These are phyloP conservation scores for Pristionchus fissidentatus DNA, from an alignment of 2,888 invertebrate genomes.

Conservation along the genomic window DNA sequence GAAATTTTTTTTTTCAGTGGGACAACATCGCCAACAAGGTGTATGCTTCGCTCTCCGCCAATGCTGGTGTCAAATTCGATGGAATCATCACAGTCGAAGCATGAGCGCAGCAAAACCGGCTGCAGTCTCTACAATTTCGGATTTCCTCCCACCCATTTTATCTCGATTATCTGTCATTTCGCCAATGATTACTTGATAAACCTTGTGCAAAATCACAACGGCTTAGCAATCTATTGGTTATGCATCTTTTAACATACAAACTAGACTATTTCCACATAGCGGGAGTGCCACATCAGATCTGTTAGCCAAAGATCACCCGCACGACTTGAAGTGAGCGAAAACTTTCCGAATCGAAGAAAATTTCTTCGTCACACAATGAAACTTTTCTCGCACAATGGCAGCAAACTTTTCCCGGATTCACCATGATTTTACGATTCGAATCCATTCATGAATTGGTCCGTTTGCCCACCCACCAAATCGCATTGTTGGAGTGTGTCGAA, in stretches of 20 bases:
- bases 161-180: too few relatives aligned
- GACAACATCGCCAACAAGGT: conserved; percentile 30
- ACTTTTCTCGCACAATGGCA: background rate
- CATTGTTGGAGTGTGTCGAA: background rate
- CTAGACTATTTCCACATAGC: too few relatives aligned
- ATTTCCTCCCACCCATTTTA: too few relatives aligned
- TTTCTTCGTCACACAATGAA: too few relatives aligned
- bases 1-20: background rate
- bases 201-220: background rate
- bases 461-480: background rate
- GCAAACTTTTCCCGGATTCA: background rate
- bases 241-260: background rate
- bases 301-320: too few relatives aligned
- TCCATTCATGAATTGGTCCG: conserved; percentile 22
- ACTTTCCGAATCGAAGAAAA: too few relatives aligned
- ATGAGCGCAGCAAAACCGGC: too few relatives aligned
- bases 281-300: too few relatives aligned
- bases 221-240: background rate
- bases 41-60: background rate
- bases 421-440: background rate
- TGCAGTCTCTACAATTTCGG: too few relatives aligned
- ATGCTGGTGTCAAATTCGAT: background rate
- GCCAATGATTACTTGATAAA: too few relatives aligned
- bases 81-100: background rate
- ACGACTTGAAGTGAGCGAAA: too few relatives aligned